Base-by-base conservation (phyloP, 2,888 invertebrate species). In the Ichneumon xanthorius region DNA sequence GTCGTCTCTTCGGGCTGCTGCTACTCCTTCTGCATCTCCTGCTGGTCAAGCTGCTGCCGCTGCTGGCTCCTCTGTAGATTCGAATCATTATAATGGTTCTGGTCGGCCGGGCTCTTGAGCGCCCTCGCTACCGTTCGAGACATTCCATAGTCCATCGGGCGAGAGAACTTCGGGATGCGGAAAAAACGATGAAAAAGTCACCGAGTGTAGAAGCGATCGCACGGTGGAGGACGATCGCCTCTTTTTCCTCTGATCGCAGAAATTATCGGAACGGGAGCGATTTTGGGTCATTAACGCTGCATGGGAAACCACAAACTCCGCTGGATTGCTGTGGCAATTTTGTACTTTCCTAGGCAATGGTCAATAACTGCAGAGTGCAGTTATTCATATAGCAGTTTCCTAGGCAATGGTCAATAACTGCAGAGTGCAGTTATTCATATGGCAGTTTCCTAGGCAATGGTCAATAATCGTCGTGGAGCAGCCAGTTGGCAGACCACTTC, bases 61-160 rank as follows among this genome's bases (percentile, higher is more conserved):
- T 45, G 45, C 45, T 45, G 40, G 45, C 72, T 80, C 45, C 75
- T 70, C 84, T 80, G 89, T 89, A 92, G 93, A 93, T 93, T 91
- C 91, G 91, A 92, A 93, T 93, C 92, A 91, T 93, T 92, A 92
- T 93, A 92, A 93, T 92, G 92, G 89, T 90, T 89, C 88, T 91
- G 91, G 90, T 90, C 88, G 88, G 33, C 30, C 78, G 77, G 48
- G 76, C 70, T 80, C 80, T 58, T 63, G 71, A 48, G 70, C 71
- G 53, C 71, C 37, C 77, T 70, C 79, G 87, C 88, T 88, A 88
- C 88, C 70, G 86, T 80, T 86, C 86, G 84, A 80, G 75, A 88
- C 87, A 88, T 86, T 86, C 87, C 83, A 75, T 63, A 40, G 78
- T 55, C 68, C 80, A 80, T 78, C 78, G 77, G 70, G 76, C 82